Conservation (phyloP, 2,113 vertebrate species). For the Myotis davidii region DNA sequence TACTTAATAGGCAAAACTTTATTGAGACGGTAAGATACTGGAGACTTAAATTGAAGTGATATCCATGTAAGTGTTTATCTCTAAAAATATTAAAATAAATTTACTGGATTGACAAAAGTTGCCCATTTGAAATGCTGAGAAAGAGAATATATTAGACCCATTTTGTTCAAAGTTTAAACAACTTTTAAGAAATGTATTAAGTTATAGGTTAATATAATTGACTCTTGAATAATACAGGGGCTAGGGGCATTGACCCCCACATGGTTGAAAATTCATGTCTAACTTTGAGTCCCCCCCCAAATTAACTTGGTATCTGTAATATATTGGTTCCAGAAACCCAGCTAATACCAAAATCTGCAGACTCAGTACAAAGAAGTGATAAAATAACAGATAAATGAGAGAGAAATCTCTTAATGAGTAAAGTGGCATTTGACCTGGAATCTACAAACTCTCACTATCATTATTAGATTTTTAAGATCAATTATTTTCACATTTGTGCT, state of each 20-base stretch:
- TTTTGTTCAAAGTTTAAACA: neutral
- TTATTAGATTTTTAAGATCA: neutral
- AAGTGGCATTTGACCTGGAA: neutral
- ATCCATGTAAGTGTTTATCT: neutral
- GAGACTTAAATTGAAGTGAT: neutral
- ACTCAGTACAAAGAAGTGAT: neutral
- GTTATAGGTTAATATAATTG: neutral
- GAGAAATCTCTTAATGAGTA: neutral
- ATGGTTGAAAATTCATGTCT: neutral
- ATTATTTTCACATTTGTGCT: neutral
- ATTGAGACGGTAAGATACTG: neutral
- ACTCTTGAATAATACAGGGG: neutral
- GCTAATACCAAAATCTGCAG: neutral
- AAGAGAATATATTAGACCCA: neutral
- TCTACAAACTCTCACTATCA: neutral
- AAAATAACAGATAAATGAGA: neutral
- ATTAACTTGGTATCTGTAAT: neutral
- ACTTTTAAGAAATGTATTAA: slow-evolving; percentile 2
- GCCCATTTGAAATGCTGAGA: neutral
- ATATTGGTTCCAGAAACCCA: neutral
- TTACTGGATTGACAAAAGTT: neutral
- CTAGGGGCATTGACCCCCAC: neutral
- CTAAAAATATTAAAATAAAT: neutral
- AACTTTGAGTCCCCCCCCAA: neutral
- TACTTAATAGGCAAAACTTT: neutral